Evolutionary conservation across 2,113 vertebrate species (phyloP).

Genomic region (Peucedramus taeniatus): DNA sequence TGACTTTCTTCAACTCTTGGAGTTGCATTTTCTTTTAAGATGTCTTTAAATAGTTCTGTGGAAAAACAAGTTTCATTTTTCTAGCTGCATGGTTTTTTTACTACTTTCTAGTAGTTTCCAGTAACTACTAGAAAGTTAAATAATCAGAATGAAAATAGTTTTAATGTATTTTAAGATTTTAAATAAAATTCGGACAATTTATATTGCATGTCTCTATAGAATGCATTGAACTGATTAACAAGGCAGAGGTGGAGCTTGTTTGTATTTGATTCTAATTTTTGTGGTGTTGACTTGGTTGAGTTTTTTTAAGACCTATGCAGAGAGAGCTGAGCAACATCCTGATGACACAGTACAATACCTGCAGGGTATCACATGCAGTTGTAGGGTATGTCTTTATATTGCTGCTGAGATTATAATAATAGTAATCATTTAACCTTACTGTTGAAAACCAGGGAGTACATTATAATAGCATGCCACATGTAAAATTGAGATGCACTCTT

Average conservation of each 20-base stretch:
- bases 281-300: neutral
- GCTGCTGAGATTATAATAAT: neutral
- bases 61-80: neutral
- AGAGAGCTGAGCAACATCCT: neutral
- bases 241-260: neutral
- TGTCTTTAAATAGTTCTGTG: neutral
- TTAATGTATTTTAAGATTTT: neutral
- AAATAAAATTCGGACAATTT: neutral
- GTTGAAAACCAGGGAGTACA: neutral
- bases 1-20: neutral
- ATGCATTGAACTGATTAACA: neutral
- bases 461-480: neutral
- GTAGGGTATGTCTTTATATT: neutral
- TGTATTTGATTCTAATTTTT: neutral
- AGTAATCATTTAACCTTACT: neutral
- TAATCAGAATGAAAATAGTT: neutral
- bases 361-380: neutral
- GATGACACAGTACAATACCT: neutral
- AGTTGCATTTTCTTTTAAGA: neutral
- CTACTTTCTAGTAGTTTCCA: too few species aligned
- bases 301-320: neutral
- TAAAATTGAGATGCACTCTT: neutral
- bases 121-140: neutral
- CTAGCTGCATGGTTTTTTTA: neutral
- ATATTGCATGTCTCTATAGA: neutral